phyloP scores from a whole-genome alignment of 2,797 vertebrate genomes.

The Enteromius radiatus region DNA sequence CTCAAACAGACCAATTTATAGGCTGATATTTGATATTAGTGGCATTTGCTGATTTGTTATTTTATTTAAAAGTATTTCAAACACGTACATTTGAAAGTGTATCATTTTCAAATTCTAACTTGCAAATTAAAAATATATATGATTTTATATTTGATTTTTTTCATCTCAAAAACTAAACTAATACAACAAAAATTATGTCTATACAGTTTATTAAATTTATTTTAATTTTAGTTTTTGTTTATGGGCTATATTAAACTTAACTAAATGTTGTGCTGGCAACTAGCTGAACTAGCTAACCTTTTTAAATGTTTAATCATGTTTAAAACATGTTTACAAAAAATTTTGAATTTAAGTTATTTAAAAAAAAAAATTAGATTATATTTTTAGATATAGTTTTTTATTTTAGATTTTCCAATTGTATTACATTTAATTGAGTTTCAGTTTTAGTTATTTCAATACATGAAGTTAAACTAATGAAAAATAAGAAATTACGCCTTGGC shows the following conservation, averaged over 20 bases:
- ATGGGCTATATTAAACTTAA: not conserved
- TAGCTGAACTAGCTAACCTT: not conserved
- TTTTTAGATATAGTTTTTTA: no score
- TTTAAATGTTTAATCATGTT: not conserved
- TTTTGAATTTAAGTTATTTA: not conserved
- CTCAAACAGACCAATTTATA: not conserved
- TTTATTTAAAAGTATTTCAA: not conserved
- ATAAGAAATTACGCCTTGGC: no score
- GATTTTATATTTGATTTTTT: not conserved
- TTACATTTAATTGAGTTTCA: no score
- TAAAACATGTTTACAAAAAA: not conserved
- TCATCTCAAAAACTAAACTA: not conserved
- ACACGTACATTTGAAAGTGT: not conserved
- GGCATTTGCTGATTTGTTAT: not conserved
- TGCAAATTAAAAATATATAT: not conserved
- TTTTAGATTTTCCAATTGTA: not conserved
- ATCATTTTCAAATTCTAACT: not conserved
- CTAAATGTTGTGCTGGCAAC: not conserved
- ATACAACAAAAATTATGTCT: not conserved
- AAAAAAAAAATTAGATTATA: not conserved
- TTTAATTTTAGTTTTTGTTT: not conserved
- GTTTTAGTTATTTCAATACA: no score
- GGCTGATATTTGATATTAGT: not conserved
- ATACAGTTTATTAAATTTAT: not conserved
- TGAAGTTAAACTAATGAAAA: no score